Conservation (phyloP, 2,888 invertebrate species). For the Sarcophaga rosellei region DNA sequence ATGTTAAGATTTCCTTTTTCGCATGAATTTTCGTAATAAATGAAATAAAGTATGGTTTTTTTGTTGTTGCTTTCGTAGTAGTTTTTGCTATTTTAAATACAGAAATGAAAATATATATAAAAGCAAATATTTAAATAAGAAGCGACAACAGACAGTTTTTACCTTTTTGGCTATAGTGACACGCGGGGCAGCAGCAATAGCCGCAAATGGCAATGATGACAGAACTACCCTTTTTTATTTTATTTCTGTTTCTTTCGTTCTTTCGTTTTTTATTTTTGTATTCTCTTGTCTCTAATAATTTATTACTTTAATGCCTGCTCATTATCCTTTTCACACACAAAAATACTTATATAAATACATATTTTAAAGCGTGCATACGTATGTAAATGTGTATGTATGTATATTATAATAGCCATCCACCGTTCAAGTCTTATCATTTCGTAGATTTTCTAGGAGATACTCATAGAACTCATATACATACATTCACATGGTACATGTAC, state of each 20-base stretch:
- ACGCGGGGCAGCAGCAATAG: background rate
- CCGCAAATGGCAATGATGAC: background rate
- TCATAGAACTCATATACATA: background rate
- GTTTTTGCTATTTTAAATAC: background rate
- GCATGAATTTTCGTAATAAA: constrained; percentile 28
- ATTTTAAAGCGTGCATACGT: background rate
- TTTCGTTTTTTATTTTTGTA: background rate
- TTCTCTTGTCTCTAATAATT: constrained; percentile 46
- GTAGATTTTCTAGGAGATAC: background rate
- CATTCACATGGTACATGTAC: background rate
- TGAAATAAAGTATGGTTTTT: background rate
- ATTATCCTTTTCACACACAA: constrained; percentile 40
- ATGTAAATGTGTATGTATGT: background rate
- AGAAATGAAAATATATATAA: background rate
- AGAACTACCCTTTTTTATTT: constrained; percentile 47
- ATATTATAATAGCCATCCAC: background rate
- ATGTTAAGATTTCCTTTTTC: constrained; percentile 11
- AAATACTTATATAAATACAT: background rate
- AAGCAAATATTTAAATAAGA: too few species aligned
- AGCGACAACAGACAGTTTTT: background rate
- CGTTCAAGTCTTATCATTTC: background rate
- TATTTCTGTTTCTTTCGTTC: too few species aligned
- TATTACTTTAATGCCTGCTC: constrained; percentile 61
- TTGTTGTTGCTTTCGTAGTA: background rate
- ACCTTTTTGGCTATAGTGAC: constrained; percentile 4